Percentiles rank a stretch among this genome's conserved stretches.
Evolutionary conservation across 2,888 invertebrate species (phyloP).

Genomic region (Petrolisthes manimaculis): DNA sequence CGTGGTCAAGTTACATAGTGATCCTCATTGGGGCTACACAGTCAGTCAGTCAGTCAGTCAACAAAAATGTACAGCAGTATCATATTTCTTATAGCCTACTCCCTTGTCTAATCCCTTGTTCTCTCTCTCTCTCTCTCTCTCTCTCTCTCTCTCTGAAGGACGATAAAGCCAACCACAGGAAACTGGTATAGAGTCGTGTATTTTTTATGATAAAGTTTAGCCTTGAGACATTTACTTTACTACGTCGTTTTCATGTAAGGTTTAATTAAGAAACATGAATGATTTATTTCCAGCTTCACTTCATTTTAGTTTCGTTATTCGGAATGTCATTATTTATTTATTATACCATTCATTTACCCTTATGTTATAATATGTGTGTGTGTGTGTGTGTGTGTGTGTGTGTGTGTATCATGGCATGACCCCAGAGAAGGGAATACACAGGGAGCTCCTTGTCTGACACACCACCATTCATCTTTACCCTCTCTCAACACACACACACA

Average conservation of each 20-base stretch:
- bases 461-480: neutral
- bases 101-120: neutral
- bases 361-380: neutral
- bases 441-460: neutral
- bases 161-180: neutral
- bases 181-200: too few species aligned
- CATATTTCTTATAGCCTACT: neutral
- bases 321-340: neutral
- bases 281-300: too few species aligned
- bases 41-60: too few species aligned
- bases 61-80: too few species aligned
- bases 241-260: neutral
- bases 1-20: too few species aligned
- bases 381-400: slow-evolving; percentile 1
- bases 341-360: neutral
- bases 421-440: too few species aligned
- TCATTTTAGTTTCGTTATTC: too few species aligned
- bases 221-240: neutral
- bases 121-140: slow-evolving; percentile 1
- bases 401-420: neutral
- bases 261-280: too few species aligned
- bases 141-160: neutral
- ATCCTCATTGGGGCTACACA: too few species aligned
- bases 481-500: neutral
- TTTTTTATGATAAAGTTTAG: too few species aligned